A percentile compares a stretch with the other conserved stretches of the same genome.
Conservation (phyloP, 2,113 vertebrate species). For the Tachuris rubrigastra region DNA sequence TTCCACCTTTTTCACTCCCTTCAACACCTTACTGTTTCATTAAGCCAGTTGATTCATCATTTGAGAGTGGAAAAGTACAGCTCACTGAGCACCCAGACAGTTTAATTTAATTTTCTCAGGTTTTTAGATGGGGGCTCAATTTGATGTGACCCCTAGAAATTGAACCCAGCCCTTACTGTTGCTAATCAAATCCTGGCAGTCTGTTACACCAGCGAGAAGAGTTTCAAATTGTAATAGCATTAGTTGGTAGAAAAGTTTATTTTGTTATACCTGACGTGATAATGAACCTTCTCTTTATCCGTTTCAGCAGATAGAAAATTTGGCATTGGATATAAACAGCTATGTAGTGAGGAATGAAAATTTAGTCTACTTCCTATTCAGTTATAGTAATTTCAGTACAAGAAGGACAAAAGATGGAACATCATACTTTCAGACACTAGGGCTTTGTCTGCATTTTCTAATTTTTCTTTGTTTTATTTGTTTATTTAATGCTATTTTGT, state of each 20-base stretch:
- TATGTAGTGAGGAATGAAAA: neutral
- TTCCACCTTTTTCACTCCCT: neutral
- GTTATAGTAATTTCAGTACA: neutral
- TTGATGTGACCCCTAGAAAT: slow-evolving; percentile 54
- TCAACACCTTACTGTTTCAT: slow-evolving; percentile 29
- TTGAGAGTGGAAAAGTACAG: slow-evolving; percentile 13
- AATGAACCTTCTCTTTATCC: slow-evolving; percentile 31
- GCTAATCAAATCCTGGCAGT: slow-evolving; percentile 48
- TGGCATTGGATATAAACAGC: neutral
- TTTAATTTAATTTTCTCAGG: slow-evolving; percentile 65
- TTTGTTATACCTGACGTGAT: slow-evolving; percentile 8
- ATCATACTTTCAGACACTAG: neutral
- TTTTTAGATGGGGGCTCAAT: slow-evolving; percentile 44
- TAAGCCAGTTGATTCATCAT: slow-evolving; percentile 44
- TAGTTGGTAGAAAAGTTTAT: slow-evolving; percentile 38
- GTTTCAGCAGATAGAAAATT: slow-evolving; percentile 23
- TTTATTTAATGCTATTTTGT: neutral
- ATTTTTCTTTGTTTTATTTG: neutral
- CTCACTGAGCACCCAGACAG: slow-evolving; percentile 31
- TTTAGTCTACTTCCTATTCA: neutral
- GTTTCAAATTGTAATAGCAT: slow-evolving; percentile 13
- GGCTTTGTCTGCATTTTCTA: neutral
- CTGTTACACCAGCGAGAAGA: neutral
- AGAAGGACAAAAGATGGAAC: neutral
- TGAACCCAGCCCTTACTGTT: slow-evolving; percentile 15